A percentile compares a stretch with the other conserved stretches of the same genome.
Conservation (phyloP, 2,113 vertebrate genomes). For the Rutilus rutilus region DNA sequence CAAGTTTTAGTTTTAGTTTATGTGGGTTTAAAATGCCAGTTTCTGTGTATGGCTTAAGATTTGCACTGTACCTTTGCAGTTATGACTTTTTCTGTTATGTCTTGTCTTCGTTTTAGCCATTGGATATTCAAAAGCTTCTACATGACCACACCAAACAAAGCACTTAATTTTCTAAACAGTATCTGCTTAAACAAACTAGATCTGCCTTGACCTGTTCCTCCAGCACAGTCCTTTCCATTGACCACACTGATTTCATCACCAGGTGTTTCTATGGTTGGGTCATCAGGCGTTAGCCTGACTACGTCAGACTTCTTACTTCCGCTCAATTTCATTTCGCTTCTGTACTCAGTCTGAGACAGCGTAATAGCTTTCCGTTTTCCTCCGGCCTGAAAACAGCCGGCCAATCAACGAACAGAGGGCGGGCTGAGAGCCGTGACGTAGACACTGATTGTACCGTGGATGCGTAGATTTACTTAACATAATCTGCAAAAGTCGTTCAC, state of each 20-base stretch:
- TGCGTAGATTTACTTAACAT: no score
- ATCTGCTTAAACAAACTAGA: not conserved
- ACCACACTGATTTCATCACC: constrained; percentile 16
- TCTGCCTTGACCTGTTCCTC: constrained; percentile 9
- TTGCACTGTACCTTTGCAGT: not conserved
- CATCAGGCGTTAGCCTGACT: constrained; percentile 34
- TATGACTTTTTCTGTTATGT: not conserved
- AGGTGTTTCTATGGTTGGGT: constrained; percentile 2
- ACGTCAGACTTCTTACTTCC: no score
- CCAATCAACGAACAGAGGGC: no score
- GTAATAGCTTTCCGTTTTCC: no score
- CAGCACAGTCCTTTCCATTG: constrained; percentile 3
- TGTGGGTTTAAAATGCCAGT: not conserved
- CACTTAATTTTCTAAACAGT: not conserved
- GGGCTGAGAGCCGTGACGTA: no score
- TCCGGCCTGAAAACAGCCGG: no score
- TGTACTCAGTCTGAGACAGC: no score
- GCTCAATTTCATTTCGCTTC: no score
- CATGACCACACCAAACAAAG: not conserved
- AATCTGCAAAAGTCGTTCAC: no score
- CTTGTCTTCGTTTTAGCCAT: not conserved
- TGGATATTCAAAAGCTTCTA: not conserved
- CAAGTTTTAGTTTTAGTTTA: not conserved
- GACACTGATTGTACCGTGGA: no score
- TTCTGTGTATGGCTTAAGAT: not conserved